Evolutionary conservation across 2,797 vertebrate species (phyloP).

Genomic region (Spondyliosoma cantharus): DNA sequence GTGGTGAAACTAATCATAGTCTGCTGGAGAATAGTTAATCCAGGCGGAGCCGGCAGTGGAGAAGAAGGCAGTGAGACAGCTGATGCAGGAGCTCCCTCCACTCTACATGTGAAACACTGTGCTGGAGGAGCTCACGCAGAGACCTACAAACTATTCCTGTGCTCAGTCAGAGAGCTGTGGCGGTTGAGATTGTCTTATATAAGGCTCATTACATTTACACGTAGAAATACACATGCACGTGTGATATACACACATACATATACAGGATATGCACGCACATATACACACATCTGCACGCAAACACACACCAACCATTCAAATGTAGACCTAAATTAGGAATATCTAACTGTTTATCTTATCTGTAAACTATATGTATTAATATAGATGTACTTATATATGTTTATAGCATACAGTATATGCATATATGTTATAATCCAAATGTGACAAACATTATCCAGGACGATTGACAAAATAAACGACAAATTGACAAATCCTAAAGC

Average conservation of each 20-base stretch:
- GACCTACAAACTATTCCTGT: constrained; percentile 62
- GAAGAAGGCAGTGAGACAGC: constrained; percentile 83
- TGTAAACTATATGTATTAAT: constrained; percentile 49
- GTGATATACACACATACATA: constrained; percentile 48
- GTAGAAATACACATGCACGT: constrained; percentile 50
- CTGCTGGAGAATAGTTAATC: constrained; percentile 54
- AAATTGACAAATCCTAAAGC: constrained; percentile 54
- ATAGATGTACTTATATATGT: constrained; percentile 12
- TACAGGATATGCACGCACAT: constrained; percentile 22
- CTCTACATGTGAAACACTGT: constrained; percentile 33
- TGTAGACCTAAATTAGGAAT: constrained; percentile 36
- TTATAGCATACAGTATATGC: constrained; percentile 32
- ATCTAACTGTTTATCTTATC: constrained; percentile 53
- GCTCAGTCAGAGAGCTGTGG: constrained; percentile 67
- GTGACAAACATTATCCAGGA: constrained; percentile 58
- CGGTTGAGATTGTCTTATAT: constrained; percentile 77
- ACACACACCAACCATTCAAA: constrained; percentile 49
- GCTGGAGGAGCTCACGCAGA: constrained; percentile 55
- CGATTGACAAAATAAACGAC: constrained; percentile 52
- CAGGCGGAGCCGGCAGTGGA: constrained; percentile 57
- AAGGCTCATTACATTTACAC: constrained; percentile 63
- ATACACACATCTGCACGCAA: constrained; percentile 25
- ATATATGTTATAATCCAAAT: constrained; percentile 55
- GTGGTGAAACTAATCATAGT: constrained; percentile 57
- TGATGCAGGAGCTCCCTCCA: constrained; percentile 66